Percentiles rank a stretch among this genome's conserved stretches.
Evolutionary conservation across 2,113 vertebrate genomes (phyloP).

Genomic region (Peucedramus taeniatus): DNA sequence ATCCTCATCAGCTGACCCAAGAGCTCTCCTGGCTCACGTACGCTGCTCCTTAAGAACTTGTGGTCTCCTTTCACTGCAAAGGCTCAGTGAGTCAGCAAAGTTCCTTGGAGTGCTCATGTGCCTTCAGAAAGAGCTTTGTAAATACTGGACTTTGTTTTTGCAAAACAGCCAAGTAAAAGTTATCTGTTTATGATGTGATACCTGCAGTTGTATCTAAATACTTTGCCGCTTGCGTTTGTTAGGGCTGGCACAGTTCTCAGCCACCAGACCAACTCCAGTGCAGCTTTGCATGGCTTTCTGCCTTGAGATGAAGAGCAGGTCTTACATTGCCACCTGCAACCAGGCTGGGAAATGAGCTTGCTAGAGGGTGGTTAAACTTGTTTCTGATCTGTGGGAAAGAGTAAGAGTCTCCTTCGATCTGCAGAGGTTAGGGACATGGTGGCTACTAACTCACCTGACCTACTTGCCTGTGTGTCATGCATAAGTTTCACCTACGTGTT

Average conservation of each 20-base stretch:
- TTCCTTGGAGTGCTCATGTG: neutral
- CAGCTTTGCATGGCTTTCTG: neutral
- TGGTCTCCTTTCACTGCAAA: neutral
- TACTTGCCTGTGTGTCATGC: neutral
- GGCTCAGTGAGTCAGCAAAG: slow-evolving; percentile 4
- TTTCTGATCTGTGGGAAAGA: neutral
- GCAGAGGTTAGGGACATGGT: neutral
- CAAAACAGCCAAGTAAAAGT: neutral
- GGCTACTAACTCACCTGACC: neutral
- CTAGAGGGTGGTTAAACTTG: neutral
- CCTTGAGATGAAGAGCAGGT: neutral
- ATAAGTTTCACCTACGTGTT: neutral
- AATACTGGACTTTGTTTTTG: neutral
- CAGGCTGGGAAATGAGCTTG: neutral
- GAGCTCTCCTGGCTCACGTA: neutral
- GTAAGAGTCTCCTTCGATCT: neutral
- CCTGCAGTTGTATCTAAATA: neutral
- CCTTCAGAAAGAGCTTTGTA: neutral
- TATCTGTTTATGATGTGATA: neutral
- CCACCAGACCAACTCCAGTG: neutral
- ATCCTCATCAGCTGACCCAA: neutral
- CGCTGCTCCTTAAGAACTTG: neutral
- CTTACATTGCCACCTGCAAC: neutral
- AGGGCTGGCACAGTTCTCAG: neutral
- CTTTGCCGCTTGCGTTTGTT: neutral